phyloP scores from a whole-genome alignment of 2,113 vertebrate species.

The Chloroceryle aenea region DNA sequence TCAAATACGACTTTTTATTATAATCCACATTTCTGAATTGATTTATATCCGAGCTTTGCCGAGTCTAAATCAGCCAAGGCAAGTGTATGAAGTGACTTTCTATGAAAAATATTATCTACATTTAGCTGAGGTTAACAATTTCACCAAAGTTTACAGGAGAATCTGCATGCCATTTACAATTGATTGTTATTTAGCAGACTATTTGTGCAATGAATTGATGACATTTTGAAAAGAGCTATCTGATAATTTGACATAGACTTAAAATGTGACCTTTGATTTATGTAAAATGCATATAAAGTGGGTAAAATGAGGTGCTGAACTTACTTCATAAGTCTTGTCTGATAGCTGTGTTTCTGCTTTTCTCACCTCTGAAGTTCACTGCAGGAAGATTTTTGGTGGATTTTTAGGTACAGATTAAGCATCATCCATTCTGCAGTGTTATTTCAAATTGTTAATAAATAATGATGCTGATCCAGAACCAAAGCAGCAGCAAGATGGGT shows the following conservation, averaged over 20 bases:
- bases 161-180: background rate
- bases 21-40: background rate
- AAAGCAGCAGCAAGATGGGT: background rate
- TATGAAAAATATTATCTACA: background rate
- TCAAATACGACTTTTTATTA: background rate
- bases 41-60: background rate
- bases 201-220: background rate
- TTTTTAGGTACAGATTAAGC: background rate
- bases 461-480: background rate
- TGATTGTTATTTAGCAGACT: slow-evolving; percentile 8
- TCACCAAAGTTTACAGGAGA: background rate
- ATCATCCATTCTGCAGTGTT: background rate
- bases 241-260: background rate
- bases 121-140: slow-evolving; percentile 7
- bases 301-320: background rate
- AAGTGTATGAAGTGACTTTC: background rate
- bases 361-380: background rate
- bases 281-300: background rate
- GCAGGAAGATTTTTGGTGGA: background rate
- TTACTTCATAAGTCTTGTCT: background rate
- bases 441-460: background rate
- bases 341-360: background rate
- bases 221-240: slow-evolving; percentile 10
- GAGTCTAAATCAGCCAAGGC: background rate
- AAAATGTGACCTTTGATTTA: background rate